Percentiles rank a stretch among this genome's conserved stretches.
Evolutionary conservation across 2,888 invertebrate species (phyloP).

Genomic region (Nipponacmea schrenckii): DNA sequence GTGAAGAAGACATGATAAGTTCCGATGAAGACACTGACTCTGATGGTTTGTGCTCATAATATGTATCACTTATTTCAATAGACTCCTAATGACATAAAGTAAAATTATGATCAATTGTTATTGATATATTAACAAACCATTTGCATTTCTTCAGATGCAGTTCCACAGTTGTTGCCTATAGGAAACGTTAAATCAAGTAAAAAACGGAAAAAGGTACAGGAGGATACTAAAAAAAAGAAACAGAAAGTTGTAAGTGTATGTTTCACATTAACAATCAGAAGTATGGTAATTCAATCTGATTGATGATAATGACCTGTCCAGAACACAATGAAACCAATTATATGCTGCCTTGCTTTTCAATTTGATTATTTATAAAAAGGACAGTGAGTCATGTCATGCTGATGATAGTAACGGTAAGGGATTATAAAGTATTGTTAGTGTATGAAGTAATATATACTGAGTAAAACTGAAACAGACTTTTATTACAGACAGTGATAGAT

Average conservation of each 20-base stretch:
- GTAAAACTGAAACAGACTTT: not conserved
- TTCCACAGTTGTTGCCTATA: slow-evolving; percentile 10
- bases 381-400: too few relatives aligned
- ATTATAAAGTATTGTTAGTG: too few relatives aligned
- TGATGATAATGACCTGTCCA: slow-evolving; percentile 4
- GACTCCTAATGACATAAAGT: too few relatives aligned
- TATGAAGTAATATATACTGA: too few relatives aligned
- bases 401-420: too few relatives aligned
- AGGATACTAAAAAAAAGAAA: not conserved
- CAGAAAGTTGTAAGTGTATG: not conserved
- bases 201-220: slow-evolving; percentile 20
- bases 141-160: slow-evolving; percentile 12
- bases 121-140: too few relatives aligned
- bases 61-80: not conserved
- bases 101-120: too few relatives aligned
- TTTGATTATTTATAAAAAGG: too few relatives aligned
- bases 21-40: slow-evolving; percentile 23
- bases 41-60: not conserved
- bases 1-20: slow-evolving; percentile 20
- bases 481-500: not conserved
- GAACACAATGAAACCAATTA: too few relatives aligned
- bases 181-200: slow-evolving; percentile 15
- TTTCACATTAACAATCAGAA: too few relatives aligned
- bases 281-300: not conserved
- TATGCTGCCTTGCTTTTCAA: too few relatives aligned